Evolutionary conservation across 2,797 vertebrate species (phyloP).

Genomic region (Muscicapa comitata): DNA sequence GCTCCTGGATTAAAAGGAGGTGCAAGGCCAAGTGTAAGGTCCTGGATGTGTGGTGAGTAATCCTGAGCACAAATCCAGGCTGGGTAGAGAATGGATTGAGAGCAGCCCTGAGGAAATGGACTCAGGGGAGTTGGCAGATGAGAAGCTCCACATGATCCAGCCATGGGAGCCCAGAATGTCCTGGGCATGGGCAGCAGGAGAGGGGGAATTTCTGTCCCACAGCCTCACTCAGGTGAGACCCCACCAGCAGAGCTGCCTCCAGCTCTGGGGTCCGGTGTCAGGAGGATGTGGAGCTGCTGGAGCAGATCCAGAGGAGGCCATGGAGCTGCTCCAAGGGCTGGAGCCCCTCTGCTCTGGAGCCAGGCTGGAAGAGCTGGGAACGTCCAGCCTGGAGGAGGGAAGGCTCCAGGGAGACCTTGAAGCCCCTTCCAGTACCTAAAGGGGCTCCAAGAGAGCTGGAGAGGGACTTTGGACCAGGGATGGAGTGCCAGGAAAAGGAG

Average conservation of each 20-base stretch:
- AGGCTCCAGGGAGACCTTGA: accelerated
- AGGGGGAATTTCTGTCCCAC: neutral
- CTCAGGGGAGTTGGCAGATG: accelerated
- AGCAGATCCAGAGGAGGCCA: accelerated
- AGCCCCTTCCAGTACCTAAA: accelerated
- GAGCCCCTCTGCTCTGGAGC: neutral
- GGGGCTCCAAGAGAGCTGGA: neutral
- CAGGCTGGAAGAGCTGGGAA: neutral
- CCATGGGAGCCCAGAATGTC: neutral
- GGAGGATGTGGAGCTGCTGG: neutral
- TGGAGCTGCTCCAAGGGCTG: accelerated
- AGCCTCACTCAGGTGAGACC: accelerated
- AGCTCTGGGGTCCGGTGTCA: neutral
- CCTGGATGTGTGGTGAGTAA: neutral
- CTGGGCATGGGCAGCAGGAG: accelerated
- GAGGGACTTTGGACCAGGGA: neutral
- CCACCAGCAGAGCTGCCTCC: neutral
- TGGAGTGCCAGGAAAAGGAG: accelerated
- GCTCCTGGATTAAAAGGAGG: neutral
- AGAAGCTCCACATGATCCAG: neutral
- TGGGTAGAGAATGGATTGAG: neutral
- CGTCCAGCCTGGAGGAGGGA: accelerated
- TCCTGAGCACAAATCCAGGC: neutral
- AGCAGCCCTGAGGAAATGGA: neutral
- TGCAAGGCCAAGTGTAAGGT: neutral